Evolutionary conservation across 30 jellyfish, hydroid and myxozoan genomes (phyloP).

Genomic region (Aurelia aurita complex sp. Pacific): DNA sequence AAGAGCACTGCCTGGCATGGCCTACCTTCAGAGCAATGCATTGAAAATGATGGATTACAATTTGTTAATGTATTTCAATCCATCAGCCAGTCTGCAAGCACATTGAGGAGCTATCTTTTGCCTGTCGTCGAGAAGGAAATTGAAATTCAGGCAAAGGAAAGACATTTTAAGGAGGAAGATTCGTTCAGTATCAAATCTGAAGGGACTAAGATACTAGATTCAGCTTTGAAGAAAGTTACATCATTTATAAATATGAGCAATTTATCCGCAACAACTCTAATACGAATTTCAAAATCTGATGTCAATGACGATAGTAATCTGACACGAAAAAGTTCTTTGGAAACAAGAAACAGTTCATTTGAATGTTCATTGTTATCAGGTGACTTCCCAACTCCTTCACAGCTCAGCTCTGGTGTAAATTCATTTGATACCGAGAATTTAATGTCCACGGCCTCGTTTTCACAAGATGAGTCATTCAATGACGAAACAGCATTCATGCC

Average conservation of each 20-base stretch:
- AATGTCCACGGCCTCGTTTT: constrained; percentile 21
- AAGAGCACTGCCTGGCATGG: constrained; percentile 64
- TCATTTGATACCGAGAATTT: constrained; percentile 52
- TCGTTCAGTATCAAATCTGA: constrained; percentile 64
- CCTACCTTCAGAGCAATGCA: constrained; percentile 65
- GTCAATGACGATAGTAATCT: constrained; percentile 18
- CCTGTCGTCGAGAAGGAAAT: constrained; percentile 27
- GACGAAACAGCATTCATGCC: constrained; percentile 20
- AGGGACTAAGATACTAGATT: constrained; percentile 37
- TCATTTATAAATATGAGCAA: constrained; percentile 35
- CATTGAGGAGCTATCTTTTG: constrained; percentile 20
- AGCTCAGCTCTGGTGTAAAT: constrained; percentile 45
- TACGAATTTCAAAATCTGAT: constrained; percentile 44
- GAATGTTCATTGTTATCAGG: constrained; percentile 45
- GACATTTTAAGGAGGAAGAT: constrained; percentile 24
- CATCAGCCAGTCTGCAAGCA: constrained; percentile 55
- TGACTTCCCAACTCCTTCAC: constrained; percentile 51
- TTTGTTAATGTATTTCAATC: constrained; percentile 36
- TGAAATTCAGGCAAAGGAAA: background rate
- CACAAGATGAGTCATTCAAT: constrained; percentile 44
- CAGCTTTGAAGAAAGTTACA: constrained; percentile 53
- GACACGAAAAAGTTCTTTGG: constrained; percentile 56
- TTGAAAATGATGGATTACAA: constrained; percentile 41
- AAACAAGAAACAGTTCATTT: constrained; percentile 63
- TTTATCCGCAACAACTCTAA: constrained; percentile 47